Evolutionary conservation across 1,140 invertebrate genomes (phyloP), one percentile per base, ranked within the genome.

Genomic region (Manduca sexta): DNA sequence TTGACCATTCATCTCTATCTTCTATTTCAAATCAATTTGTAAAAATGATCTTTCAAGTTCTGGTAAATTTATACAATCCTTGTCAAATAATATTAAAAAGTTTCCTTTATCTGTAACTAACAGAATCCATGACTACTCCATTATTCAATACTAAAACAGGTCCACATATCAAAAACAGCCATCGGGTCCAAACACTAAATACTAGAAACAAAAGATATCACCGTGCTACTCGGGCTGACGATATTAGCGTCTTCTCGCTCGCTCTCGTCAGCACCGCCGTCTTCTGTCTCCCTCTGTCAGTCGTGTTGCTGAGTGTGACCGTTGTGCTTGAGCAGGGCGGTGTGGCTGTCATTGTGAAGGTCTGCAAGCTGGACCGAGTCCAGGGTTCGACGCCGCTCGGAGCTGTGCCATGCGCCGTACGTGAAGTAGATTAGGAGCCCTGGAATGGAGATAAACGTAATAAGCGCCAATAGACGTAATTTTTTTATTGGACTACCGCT

Each of bases 331-430:
- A 83, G 60, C 34, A 80, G 51, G 3, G 71, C 64, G 0, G 73
- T 71, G 18, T 66, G 66, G 42, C 79, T 79, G 68, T 79, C 71
- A 41, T 56, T 70, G 61, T 74, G 74, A 3, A 71, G 47, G 14
- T 72, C 75, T 0, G 74, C 65, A 49, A 77, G 37, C 17, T 60
- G 69, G 10, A 72, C 59, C 0, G 43, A 29, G 34, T 74, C 74
- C n/a, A 46, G 12, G 26, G 46, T 63, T 26, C 78, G 70, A 2
- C 78, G 67, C n/a, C 87, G 70, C 53, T 88, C 88, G 7, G 73
- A 79, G 49, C 89, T 90, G 65, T 90, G 84, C 75, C 89, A 89
- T 12, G 88, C 78, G 39, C 89, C 88, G 65, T 90, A 91, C 2
- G 82, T 74, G 7, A 88, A 69, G 64, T 90, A 91, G 45, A 91